Evolutionary conservation across 1,140 invertebrate species (phyloP).

Genomic region (Diachasmimorpha longicaudata): DNA sequence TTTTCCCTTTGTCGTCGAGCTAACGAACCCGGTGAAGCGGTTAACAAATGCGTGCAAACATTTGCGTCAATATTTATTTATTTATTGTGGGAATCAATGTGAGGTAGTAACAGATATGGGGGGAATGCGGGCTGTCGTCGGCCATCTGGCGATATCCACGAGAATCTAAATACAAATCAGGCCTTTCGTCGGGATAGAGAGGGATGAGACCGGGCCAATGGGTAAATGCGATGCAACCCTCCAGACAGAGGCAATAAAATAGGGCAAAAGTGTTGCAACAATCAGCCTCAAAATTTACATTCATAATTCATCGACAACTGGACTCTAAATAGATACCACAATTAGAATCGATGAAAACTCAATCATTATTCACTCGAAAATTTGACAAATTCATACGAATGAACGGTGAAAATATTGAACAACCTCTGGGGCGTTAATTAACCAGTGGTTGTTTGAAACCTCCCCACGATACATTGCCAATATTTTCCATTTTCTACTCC

Average conservation of each 20-base stretch:
- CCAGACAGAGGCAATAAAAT: not conserved
- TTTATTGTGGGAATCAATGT: not conserved
- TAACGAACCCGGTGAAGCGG: not conserved
- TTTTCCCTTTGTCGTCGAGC: too few species aligned
- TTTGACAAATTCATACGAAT: not conserved
- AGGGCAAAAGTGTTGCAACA: not conserved
- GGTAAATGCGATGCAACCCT: not conserved
- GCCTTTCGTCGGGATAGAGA: not conserved
- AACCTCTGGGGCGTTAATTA: not conserved
- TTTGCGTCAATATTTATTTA: not conserved
- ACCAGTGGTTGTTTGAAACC: not conserved
- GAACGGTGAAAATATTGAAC: not conserved
- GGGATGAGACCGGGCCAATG: not conserved
- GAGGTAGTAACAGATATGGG: not conserved
- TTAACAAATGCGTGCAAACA: not conserved
- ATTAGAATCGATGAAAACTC: not conserved
- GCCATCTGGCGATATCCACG: not conserved
- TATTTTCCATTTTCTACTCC: too few species aligned
- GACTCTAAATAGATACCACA: not conserved
- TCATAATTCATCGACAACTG: not conserved
- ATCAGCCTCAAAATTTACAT: not conserved
- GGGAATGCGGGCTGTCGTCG: not conserved
- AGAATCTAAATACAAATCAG: not conserved
- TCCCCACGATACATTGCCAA: not conserved
- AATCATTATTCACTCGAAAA: not conserved